These are phyloP conservation scores for Pantala flavescens DNA, from an alignment of 1,140 invertebrate species.

Conservation along the genomic window DNA sequence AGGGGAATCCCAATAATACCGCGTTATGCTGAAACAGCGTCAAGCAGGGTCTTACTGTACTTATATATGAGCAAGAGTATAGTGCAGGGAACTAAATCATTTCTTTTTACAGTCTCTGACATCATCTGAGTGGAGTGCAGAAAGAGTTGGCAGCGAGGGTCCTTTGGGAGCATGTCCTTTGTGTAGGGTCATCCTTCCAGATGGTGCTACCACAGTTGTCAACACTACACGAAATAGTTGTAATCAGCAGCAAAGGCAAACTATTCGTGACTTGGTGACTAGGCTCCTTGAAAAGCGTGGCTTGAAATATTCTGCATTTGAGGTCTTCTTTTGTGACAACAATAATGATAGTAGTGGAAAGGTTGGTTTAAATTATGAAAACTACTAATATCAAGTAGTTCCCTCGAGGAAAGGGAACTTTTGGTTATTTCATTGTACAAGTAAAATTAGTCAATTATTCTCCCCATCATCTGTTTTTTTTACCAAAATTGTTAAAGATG, in stretches of 20 bases:
- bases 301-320: constrained; percentile 62
- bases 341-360: constrained; percentile 42
- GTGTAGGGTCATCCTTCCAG: constrained; percentile 80
- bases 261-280: constrained; percentile 64
- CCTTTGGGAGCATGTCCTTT: constrained; percentile 30
- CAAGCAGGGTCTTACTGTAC: too few species aligned
- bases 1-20: too few species aligned
- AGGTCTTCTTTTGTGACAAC: constrained; percentile 55
- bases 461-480: too few species aligned
- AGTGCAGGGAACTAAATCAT: not conserved
- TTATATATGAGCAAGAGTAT: too few species aligned
- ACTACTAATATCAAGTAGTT: too few species aligned
- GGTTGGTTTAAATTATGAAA: not conserved
- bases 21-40: too few species aligned
- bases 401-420: too few species aligned
- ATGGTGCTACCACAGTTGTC: constrained; percentile 84
- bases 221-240: constrained; percentile 30
- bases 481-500: too few species aligned
- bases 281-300: constrained; percentile 73
- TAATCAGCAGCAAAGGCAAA: constrained; percentile 41
- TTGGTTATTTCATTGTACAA: too few species aligned
- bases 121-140: constrained; percentile 18
- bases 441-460: too few species aligned
- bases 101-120: constrained; percentile 23
- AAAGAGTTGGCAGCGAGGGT: not conserved